Evolutionary conservation across 2,888 invertebrate species (phyloP), one percentile per base, ranked within the genome.

Genomic region (Yponomeuta sedellus): DNA sequence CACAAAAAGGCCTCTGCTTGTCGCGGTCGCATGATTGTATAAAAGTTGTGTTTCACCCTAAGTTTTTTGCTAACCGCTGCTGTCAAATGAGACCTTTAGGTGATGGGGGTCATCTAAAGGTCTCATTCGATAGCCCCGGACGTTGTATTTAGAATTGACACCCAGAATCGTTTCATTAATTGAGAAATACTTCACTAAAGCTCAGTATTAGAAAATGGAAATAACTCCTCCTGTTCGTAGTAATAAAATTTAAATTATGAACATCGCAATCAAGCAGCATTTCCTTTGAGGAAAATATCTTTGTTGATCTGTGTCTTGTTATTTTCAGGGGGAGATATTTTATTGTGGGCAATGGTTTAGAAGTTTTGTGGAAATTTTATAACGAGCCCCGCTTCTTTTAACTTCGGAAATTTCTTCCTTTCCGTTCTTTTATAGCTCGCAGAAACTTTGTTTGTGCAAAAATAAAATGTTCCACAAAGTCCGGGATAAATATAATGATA

Each of bases 261-360:
- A 71, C 73, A 69, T 75, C 65, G 71, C 73, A 75, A 77, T 78
- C 75, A 79, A 74, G 73, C 72, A 75, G 79, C 78, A 78, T 80
- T 80, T 80, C 80, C 80, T 81, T 76, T 74, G 73, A 76, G 76
- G 76, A 75, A n/a, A 76, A 74, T 72, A 72, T 75, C 77, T 78
- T 79, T 81, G 78, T 82, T 78, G 77, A 80, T 79, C 75, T 75
- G 71, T 77, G 80, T 79, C 78, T 78, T 76, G 76, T 79, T 80
- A 79, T 78, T 76, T 73, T 70, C 66, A 67, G 72, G 67, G 72
- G 68, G 68, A 74, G 74, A 80, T 77, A 77, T 78, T 62, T 61
- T 77, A 77, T 78, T 77, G 72, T 71, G 75, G 74, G 71, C 73
- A 75, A 75, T 72, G 75, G 76, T 74, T 74, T 73, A 70, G 75